phyloP scores from a whole-genome alignment of 2,888 invertebrate species.

The Chymomyza procnemis region DNA sequence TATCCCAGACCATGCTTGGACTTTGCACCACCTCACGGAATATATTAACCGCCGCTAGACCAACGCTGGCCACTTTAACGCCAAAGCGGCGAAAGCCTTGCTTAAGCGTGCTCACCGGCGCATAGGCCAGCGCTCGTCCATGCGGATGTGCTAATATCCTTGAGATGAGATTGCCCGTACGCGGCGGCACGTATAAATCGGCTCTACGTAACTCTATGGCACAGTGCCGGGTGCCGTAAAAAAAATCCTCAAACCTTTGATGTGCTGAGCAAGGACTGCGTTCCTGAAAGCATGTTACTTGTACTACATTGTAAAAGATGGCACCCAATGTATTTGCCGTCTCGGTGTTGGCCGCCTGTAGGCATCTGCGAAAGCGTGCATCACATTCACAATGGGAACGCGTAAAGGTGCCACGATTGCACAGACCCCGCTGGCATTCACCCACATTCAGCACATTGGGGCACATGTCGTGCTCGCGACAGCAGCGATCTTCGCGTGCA shows the following conservation, averaged over 20 bases:
- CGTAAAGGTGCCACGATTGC: conserved; percentile 84
- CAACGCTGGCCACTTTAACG: conserved; percentile 76
- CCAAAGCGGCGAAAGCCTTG: conserved; percentile 70
- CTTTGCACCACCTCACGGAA: conserved; percentile 73
- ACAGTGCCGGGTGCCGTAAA: conserved; percentile 62
- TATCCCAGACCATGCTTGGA: conserved; percentile 63
- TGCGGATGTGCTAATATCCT: conserved; percentile 67
- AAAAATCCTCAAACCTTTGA: conserved; percentile 81
- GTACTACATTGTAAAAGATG: conserved; percentile 87
- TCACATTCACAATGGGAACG: conserved; percentile 88
- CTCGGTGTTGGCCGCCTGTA: conserved; percentile 83
- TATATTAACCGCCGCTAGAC: conserved; percentile 74
- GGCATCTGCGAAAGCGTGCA: conserved; percentile 84
- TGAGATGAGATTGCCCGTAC: conserved; percentile 71
- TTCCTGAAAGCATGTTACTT: conserved; percentile 86
- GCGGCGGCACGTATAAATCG: conserved; percentile 75
- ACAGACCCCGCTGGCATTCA: conserved; percentile 82
- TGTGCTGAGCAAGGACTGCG: conserved; percentile 82
- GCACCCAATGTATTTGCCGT: conserved; percentile 86
- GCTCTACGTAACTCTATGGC: conserved; percentile 70
- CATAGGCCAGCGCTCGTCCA: conserved; percentile 45
- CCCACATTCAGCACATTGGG: conserved; percentile 82
- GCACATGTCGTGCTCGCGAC: conserved; percentile 86
- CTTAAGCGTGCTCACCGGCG: conserved; percentile 34
- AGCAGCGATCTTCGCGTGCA: conserved; percentile 84